phyloP scores from a whole-genome alignment of 2,888 invertebrate genomes.

The Eupithecia dodoneata region DNA sequence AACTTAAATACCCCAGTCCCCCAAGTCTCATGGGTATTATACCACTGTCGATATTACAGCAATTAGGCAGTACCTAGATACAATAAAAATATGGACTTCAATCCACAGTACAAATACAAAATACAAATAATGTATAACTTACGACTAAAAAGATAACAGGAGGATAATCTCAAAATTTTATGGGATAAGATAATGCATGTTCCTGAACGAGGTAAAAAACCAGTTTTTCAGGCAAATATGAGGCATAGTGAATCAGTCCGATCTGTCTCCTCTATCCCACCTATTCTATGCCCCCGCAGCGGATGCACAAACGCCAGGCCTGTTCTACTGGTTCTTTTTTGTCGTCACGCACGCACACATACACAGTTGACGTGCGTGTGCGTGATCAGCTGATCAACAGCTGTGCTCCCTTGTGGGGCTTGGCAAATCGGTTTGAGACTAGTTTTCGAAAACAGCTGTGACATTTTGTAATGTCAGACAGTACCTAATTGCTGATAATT shows the following conservation, averaged over 20 bases:
- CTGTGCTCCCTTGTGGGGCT: slow-evolving; percentile 57
- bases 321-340: slow-evolving; percentile 72
- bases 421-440: slow-evolving; percentile 58
- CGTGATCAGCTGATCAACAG: slow-evolving; percentile 76
- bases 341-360: slow-evolving; percentile 50
- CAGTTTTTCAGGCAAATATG: too few species aligned
- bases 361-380: slow-evolving; percentile 43
- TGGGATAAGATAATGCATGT: too few species aligned
- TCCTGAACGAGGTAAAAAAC: too few species aligned
- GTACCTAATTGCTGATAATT: slow-evolving; percentile 18
- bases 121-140: too few species aligned
- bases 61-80: too few species aligned
- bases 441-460: slow-evolving; percentile 34
- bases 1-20: too few species aligned
- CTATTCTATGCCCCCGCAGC: slow-evolving; percentile 52
- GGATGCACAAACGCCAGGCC: slow-evolving; percentile 67
- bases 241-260: not conserved
- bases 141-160: too few species aligned
- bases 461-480: slow-evolving; percentile 25
- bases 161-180: too few species aligned
- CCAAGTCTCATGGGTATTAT: too few species aligned
- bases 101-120: too few species aligned
- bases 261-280: slow-evolving; percentile 37
- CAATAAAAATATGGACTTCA: too few species aligned
- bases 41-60: too few species aligned